Percentiles rank a stretch among this genome's conserved stretches.
phyloP scores from a whole-genome alignment of 2,113 vertebrate species.

The Leptobrachium ailaonicum region DNA sequence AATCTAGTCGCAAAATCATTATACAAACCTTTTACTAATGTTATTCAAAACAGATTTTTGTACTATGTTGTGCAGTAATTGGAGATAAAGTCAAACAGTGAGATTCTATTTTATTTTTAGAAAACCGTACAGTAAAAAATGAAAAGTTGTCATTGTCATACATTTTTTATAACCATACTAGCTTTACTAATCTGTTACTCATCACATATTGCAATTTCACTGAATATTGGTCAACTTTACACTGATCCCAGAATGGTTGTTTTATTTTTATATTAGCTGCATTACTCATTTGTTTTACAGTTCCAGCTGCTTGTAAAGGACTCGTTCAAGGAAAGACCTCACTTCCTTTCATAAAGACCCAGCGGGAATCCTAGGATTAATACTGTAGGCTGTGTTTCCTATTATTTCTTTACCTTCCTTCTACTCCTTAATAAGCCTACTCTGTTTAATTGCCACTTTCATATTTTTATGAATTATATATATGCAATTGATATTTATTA shows the following conservation, averaged over 20 bases:
- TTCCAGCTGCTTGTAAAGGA: background rate
- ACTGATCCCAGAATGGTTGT: accelerated
- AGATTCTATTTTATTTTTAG: too few species aligned
- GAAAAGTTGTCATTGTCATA: too few species aligned
- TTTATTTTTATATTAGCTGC: slow-evolving; percentile 34
- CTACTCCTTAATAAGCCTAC: slow-evolving; percentile 28
- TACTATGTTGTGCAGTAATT: too few species aligned
- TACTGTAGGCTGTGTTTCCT: slow-evolving; percentile 18
- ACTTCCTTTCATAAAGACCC: slow-evolving; percentile 23
- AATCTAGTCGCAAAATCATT: too few species aligned
- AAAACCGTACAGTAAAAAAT: too few species aligned
- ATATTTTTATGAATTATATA: background rate
- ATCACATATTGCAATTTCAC: too few species aligned
- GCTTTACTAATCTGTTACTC: too few species aligned
- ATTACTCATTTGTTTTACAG: background rate
- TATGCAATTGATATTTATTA: background rate
- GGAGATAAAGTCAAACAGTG: too few species aligned
- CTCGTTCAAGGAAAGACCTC: slow-evolving; percentile 41
- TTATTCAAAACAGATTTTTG: too few species aligned
- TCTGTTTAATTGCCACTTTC: background rate
- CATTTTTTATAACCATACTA: too few species aligned
- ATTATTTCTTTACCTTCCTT: slow-evolving; percentile 39
- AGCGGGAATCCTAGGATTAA: slow-evolving; percentile 25
- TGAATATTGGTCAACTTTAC: background rate
- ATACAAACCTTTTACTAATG: too few species aligned